phyloP scores from a whole-genome alignment of 2,113 vertebrate genomes.

The Corythornis cristatus region DNA sequence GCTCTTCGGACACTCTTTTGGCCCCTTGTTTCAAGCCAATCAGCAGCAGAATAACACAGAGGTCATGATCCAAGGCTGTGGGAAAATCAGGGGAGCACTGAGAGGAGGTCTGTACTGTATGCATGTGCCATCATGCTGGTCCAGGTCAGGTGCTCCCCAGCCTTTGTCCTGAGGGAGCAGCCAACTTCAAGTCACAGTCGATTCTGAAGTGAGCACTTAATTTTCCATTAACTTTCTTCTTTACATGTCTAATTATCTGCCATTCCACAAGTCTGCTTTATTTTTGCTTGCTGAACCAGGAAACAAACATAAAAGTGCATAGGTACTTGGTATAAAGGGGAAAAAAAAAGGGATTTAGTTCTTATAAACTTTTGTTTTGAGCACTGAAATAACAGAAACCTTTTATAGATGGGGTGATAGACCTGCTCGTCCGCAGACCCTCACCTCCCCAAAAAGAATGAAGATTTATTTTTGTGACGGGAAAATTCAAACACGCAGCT shows the following conservation, averaged over 20 bases:
- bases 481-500: constrained; percentile 35
- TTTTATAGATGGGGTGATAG: accelerated
- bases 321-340: background rate
- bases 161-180: background rate
- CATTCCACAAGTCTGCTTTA: constrained; percentile 29
- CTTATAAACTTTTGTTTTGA: background rate
- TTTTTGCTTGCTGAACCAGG: constrained; percentile 13
- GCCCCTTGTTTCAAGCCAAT: background rate
- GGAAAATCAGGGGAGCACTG: background rate
- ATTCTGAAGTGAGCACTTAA: background rate
- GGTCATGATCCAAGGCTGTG: accelerated
- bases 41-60: background rate
- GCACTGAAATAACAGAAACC: background rate
- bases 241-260: background rate
- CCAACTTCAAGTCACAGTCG: background rate
- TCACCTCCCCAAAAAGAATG: background rate
- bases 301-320: background rate
- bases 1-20: background rate
- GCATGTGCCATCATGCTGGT: background rate
- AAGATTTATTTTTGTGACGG: constrained; percentile 13
- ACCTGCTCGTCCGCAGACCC: background rate
- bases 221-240: constrained; percentile 46
- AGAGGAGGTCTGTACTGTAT: background rate
- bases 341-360: background rate
- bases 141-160: background rate